A percentile compares a stretch with the other conserved stretches of the same genome.
Conservation (phyloP, 2,888 invertebrate genomes). For the Lapara coniferarum region DNA sequence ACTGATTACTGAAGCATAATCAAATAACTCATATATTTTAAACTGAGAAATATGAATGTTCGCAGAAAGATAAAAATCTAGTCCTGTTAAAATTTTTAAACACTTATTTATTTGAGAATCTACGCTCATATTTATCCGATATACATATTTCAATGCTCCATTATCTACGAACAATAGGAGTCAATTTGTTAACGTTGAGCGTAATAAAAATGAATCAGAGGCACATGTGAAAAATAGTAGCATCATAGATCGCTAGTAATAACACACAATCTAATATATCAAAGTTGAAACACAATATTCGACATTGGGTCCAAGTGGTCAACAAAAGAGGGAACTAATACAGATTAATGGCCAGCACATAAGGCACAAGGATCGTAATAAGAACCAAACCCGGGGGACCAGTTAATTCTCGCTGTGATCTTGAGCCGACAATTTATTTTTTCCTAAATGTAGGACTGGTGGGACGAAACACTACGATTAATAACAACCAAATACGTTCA, state of each 20-base stretch:
- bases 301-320: conserved; percentile 29
- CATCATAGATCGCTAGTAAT: neutral
- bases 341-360: conserved; percentile 57
- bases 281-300: conserved; percentile 24
- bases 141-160: neutral
- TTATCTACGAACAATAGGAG: neutral
- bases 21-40: neutral
- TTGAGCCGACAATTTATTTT: conserved; percentile 40
- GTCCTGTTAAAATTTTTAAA: no score
- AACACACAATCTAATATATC: conserved; percentile 8
- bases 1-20: neutral
- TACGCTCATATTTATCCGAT: no score
- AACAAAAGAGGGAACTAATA: conserved; percentile 48
- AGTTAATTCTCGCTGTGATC: conserved; percentile 49
- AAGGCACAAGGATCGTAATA: conserved; percentile 50
- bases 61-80: no score
- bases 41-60: neutral
- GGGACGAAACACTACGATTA: conserved; percentile 22
- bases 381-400: conserved; percentile 48
- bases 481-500: conserved; percentile 26
- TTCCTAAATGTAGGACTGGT: conserved; percentile 16
- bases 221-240: conserved; percentile 2
- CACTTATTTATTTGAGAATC: no score
- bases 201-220: neutral
- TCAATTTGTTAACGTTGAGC: neutral